phyloP scores from a whole-genome alignment of 1,140 invertebrate species.

The Maconellicoccus hirsutus region DNA sequence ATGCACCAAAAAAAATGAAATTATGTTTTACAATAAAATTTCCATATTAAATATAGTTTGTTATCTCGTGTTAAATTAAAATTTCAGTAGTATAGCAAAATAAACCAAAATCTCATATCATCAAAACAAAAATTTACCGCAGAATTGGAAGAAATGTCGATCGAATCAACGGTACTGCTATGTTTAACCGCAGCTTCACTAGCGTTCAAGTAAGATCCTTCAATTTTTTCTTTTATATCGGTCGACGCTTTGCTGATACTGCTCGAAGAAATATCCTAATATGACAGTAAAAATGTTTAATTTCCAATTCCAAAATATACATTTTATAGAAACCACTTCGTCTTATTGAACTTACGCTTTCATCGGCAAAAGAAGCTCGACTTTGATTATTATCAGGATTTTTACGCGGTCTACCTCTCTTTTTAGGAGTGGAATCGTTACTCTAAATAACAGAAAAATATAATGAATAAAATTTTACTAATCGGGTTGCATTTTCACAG shows the following conservation, averaged over 20 bases:
- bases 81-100: too few relatives aligned
- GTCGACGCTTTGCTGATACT: background rate
- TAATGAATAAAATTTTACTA: background rate
- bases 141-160: too few relatives aligned
- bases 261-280: background rate
- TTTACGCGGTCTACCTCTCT: conserved; percentile 1
- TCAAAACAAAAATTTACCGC: too few relatives aligned
- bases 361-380: background rate
- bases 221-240: background rate
- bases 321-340: too few relatives aligned
- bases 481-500: background rate
- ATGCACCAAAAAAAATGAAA: too few relatives aligned
- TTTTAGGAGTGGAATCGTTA: background rate
- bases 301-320: too few relatives aligned
- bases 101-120: too few relatives aligned
- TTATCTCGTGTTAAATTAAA: too few relatives aligned
- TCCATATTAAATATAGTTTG: too few relatives aligned
- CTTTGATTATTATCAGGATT: background rate
- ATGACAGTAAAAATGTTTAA: background rate
- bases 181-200: too few relatives aligned
- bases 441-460: background rate
- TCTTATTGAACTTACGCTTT: background rate
- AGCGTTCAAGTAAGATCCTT: background rate
- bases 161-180: too few relatives aligned
- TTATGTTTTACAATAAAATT: too few relatives aligned